Evolutionary conservation across 2,797 vertebrate genomes (phyloP).

Genomic region (Hydrocynus forskahlii): DNA sequence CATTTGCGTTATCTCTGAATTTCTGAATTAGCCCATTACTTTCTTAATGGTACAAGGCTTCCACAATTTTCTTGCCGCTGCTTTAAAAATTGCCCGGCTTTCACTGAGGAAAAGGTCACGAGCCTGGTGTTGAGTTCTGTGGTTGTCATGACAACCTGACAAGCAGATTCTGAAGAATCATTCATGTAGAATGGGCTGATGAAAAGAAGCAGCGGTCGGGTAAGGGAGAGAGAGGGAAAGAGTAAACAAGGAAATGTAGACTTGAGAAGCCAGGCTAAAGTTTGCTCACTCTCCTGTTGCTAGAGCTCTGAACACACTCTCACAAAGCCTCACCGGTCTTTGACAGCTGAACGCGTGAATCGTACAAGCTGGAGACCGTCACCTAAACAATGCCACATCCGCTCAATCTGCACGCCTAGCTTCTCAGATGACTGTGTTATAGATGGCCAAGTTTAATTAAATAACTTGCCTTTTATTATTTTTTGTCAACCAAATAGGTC

Average conservation of each 20-base stretch:
- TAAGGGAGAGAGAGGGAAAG: conserved; percentile 52
- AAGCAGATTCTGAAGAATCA: conserved; percentile 55
- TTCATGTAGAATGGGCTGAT: conserved; percentile 59
- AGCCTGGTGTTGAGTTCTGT: conserved; percentile 54
- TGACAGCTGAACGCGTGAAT: conserved; percentile 60
- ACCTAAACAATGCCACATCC: conserved; percentile 71
- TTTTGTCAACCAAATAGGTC: not conserved
- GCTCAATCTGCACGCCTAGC: conserved; percentile 63
- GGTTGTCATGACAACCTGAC: conserved; percentile 66
- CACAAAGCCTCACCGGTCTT: conserved; percentile 35
- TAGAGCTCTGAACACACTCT: not conserved
- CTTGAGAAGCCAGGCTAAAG: conserved; percentile 56
- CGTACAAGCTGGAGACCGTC: conserved; percentile 63
- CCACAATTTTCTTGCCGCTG: conserved; percentile 13
- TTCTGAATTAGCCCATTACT: conserved; percentile 17
- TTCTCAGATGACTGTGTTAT: conserved; percentile 66
- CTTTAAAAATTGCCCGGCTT: conserved; percentile 34
- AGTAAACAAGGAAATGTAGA: conserved; percentile 53
- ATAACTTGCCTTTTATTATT: conserved; percentile 62
- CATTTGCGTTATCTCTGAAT: conserved; percentile 5
- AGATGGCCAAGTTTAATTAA: conserved; percentile 69
- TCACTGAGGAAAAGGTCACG: conserved; percentile 61
- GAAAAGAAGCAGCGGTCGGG: conserved; percentile 56
- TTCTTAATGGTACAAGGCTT: not conserved
- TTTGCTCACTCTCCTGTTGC: conserved; percentile 63